Evolutionary conservation across 2,888 invertebrate genomes (phyloP).

Genomic region (Leptopterna dolabrata): DNA sequence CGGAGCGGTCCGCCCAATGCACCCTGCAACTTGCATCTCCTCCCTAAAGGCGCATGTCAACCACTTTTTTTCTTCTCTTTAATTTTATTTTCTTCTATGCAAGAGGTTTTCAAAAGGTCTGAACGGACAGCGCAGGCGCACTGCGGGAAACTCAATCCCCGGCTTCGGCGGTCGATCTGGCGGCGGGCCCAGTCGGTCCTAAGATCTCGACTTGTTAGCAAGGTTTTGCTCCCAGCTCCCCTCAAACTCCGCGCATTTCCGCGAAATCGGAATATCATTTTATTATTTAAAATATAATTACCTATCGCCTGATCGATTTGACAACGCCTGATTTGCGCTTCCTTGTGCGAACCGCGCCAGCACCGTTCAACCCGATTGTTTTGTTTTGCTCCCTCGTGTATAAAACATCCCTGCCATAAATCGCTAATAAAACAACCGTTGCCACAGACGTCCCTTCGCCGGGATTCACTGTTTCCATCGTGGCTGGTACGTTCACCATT

Average conservation of each 20-base stretch:
- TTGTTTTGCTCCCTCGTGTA: neutral
- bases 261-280: neutral
- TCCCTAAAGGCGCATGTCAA: constrained; percentile 2
- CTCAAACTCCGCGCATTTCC: neutral
- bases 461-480: neutral
- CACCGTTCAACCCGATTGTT: neutral
- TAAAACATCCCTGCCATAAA: neutral
- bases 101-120: neutral
- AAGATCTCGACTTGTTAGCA: constrained; percentile 14
- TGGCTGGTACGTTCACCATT: neutral
- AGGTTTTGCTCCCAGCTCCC: neutral
- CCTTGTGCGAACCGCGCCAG: neutral
- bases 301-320: neutral
- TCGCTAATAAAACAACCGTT: neutral
- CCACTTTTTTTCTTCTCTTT: neutral
- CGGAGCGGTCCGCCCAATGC: neutral
- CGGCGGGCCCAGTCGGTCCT: constrained; percentile 9
- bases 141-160: neutral
- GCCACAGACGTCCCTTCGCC: neutral
- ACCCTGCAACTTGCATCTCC: constrained; percentile 9
- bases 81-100: neutral
- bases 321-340: neutral
- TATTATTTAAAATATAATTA: neutral
- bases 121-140: neutral
- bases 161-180: neutral